These are phyloP conservation scores for Macropodus opercularis DNA, from an alignment of 2,797 vertebrate genomes.

Conservation along the genomic window DNA sequence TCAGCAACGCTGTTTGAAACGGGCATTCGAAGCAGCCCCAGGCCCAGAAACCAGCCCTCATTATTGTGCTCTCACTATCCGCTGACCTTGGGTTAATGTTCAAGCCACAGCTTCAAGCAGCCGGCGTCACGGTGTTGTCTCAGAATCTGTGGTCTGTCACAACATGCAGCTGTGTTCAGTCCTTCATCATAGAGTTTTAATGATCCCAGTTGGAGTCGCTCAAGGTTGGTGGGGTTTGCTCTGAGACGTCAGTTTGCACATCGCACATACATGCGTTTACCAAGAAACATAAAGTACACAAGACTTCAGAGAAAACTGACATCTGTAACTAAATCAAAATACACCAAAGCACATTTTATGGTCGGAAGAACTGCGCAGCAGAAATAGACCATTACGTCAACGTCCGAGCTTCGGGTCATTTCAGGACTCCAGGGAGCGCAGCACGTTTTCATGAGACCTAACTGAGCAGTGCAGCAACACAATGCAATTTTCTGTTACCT, in stretches of 20 bases:
- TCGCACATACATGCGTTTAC: too few relatives aligned
- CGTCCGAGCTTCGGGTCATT: constrained; percentile 11
- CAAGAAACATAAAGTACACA: not conserved
- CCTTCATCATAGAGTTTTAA: not conserved
- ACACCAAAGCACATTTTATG: not conserved
- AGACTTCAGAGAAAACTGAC: not conserved
- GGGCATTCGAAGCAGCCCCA: not conserved
- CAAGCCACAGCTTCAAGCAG: not conserved
- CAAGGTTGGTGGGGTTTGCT: not conserved
- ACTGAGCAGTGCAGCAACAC: constrained; percentile 36
- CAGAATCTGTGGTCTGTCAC: not conserved
- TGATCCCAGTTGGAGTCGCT: not conserved
- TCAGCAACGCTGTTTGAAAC: not conserved
- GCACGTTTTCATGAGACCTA: constrained; percentile 35
- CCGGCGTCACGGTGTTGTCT: not conserved
- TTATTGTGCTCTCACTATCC: not conserved
- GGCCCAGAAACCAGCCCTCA: not conserved
- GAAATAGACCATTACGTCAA: not conserved
- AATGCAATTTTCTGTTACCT: constrained; percentile 52
- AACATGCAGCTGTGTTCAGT: not conserved
- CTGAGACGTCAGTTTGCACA: not conserved
- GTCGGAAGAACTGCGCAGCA: not conserved
- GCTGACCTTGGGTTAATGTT: not conserved
- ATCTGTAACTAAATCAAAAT: not conserved
- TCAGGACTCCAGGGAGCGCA: not conserved